Conservation (phyloP, 2,797 vertebrate genomes). For the Phoeniculus purpureus region DNA sequence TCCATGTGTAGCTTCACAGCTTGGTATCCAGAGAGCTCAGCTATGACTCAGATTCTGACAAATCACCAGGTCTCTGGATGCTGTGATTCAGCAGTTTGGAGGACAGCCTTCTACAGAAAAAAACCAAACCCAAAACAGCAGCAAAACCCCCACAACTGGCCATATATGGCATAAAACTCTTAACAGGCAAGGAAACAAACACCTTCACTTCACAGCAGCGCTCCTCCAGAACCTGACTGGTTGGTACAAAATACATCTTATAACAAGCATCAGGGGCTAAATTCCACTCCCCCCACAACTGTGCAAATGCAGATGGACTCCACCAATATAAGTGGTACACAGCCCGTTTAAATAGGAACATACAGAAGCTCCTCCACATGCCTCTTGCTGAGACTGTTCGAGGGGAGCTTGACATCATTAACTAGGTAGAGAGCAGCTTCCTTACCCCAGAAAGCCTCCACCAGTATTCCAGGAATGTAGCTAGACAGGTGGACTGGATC, state of each 20-base stretch:
- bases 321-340: neutral
- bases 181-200: neutral
- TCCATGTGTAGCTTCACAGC: conserved; percentile 38
- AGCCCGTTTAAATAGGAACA: neutral
- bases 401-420: neutral
- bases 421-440: neutral
- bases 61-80: neutral
- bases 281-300: neutral
- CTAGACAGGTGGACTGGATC: neutral
- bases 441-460: neutral
- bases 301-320: neutral
- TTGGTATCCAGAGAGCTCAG: conserved; percentile 4
- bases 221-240: neutral
- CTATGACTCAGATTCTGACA: conserved; percentile 52
- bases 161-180: conserved; percentile 30
- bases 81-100: conserved; percentile 66
- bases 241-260: neutral
- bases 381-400: neutral
- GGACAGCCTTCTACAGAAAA: neutral
- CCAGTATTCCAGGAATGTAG: neutral
- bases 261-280: neutral
- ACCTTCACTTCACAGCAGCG: neutral
- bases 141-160: neutral
- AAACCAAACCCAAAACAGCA: neutral
- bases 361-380: neutral